These are phyloP conservation scores for Tenthredo livida DNA, from an alignment of 2,888 invertebrate genomes.

Conservation along the genomic window DNA sequence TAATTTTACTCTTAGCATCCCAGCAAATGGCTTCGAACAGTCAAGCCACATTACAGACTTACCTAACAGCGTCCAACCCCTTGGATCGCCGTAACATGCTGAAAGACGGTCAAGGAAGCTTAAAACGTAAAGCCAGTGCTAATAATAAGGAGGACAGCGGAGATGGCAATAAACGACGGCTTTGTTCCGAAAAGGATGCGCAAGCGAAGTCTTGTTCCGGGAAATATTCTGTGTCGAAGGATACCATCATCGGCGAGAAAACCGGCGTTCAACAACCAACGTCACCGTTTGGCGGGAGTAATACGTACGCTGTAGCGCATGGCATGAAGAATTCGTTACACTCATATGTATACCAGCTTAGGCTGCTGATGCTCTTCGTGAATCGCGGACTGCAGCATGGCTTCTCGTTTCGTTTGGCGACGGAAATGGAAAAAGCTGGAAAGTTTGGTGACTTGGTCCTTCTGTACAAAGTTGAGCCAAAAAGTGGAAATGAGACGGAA, in stretches of 20 bases:
- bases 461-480: not conserved
- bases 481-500: too few relatives aligned
- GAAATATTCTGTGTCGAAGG: too few relatives aligned
- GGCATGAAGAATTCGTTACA: not conserved
- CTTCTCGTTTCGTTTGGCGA: not conserved
- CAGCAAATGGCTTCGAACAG: not conserved
- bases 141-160: too few relatives aligned
- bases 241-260: too few relatives aligned
- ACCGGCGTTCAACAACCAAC: too few relatives aligned
- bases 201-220: too few relatives aligned
- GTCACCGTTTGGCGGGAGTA: not conserved
- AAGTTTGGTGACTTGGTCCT: not conserved
- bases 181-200: too few relatives aligned
- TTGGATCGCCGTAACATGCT: too few relatives aligned
- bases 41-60: not conserved
- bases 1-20: not conserved
- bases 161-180: too few relatives aligned
- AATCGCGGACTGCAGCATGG: not conserved
- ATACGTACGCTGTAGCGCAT: not conserved
- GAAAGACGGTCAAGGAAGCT: too few relatives aligned
- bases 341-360: not conserved
- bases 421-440: not conserved
- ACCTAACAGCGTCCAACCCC: too few relatives aligned
- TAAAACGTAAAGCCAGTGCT: too few relatives aligned
- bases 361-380: not conserved